phyloP scores from a whole-genome alignment of 2,797 vertebrate genomes.

The Hippoglossus hippoglossus region DNA sequence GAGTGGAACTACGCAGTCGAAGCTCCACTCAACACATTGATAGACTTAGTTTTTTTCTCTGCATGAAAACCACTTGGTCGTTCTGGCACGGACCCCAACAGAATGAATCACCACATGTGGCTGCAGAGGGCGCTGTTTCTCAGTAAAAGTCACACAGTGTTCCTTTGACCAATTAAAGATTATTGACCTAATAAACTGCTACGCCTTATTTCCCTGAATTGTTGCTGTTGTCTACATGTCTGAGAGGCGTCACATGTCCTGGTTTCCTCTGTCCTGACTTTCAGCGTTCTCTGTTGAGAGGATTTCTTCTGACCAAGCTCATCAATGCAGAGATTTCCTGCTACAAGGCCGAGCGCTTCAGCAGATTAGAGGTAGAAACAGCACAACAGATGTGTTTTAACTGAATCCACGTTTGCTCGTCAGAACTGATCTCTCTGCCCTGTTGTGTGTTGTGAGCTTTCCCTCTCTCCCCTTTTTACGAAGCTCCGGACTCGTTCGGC shows the following conservation, averaged over 20 bases:
- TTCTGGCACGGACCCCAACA: too few relatives aligned
- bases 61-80: too few relatives aligned
- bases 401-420: not conserved
- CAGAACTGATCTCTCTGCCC: not conserved
- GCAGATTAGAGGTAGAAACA: slow-evolving; percentile 74
- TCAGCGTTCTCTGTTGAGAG: slow-evolving; percentile 77
- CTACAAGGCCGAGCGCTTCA: slow-evolving; percentile 84
- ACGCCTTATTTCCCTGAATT: not conserved
- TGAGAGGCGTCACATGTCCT: slow-evolving; percentile 2
- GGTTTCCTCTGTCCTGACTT: slow-evolving; percentile 18
- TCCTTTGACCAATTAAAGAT: too few relatives aligned
- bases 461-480: slow-evolving; percentile 1
- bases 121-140: too few relatives aligned
- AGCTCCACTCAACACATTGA: too few relatives aligned
- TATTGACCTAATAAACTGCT: too few relatives aligned
- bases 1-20: too few relatives aligned
- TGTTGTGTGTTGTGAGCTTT: not conserved
- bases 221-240: not conserved
- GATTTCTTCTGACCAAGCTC: slow-evolving; percentile 86
- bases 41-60: too few relatives aligned
- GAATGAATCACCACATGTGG: too few relatives aligned
- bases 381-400: not conserved
- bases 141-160: too few relatives aligned
- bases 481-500: slow-evolving; percentile 85
- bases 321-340: slow-evolving; percentile 88